These are phyloP conservation scores for Drosophila subquinaria DNA, from an alignment of 2,888 invertebrate species.

Conservation along the genomic window DNA sequence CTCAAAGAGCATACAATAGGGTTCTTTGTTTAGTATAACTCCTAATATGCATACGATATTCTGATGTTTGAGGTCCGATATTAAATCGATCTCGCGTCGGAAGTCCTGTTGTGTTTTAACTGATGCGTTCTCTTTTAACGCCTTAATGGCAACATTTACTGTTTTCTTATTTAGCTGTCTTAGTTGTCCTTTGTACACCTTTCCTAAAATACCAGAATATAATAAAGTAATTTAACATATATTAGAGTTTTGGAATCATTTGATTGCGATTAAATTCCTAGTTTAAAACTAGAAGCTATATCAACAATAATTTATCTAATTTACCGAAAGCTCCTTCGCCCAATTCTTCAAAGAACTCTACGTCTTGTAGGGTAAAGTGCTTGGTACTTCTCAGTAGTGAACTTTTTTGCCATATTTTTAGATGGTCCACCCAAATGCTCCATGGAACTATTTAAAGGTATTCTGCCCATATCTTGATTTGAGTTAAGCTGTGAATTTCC, in stretches of 20 bases:
- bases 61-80: constrained; percentile 97
- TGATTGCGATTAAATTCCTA: not conserved
- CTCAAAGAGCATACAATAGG: constrained; percentile 98
- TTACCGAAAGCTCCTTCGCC: constrained; percentile 98
- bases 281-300: not conserved
- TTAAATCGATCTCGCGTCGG: constrained; percentile 96
- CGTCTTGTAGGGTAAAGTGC: constrained; percentile 94
- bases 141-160: constrained; percentile 96
- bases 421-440: constrained; percentile 84
- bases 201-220: constrained; percentile 85
- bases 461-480: constrained; percentile 93
- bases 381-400: constrained; percentile 88
- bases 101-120: constrained; percentile 97
- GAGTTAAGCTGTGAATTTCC: constrained; percentile 91
- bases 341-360: constrained; percentile 94
- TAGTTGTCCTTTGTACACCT: constrained; percentile 97
- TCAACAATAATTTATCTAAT: not conserved
- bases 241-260: not conserved
- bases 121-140: constrained; percentile 96
- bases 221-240: not conserved
- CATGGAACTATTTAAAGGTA: constrained; percentile 86
- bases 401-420: constrained; percentile 85
- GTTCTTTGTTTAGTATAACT: constrained; percentile 94
- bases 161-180: constrained; percentile 89
- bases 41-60: constrained; percentile 98